phyloP scores from a whole-genome alignment of 2,113 vertebrate genomes.

The Narcine bancroftii region DNA sequence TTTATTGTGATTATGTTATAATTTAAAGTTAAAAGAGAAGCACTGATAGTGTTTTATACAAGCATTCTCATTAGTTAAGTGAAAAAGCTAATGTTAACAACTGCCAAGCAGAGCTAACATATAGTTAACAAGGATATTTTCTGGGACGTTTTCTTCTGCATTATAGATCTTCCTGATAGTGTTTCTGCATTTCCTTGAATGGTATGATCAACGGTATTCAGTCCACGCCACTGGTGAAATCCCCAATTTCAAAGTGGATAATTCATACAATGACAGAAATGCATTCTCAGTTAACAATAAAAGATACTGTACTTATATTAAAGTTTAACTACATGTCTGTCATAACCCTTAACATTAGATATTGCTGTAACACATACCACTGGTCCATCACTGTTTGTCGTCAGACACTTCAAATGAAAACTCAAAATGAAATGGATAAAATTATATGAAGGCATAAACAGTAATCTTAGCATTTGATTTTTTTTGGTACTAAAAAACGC shows the following conservation, averaged over 20 bases:
- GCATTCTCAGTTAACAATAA: constrained; percentile 31
- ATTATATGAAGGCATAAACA: constrained; percentile 22
- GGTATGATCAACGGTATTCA: constrained; percentile 10
- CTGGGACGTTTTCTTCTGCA: not conserved
- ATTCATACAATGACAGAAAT: not conserved
- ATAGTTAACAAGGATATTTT: constrained; percentile 50
- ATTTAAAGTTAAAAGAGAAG: constrained; percentile 56
- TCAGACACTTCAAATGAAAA: constrained; percentile 28
- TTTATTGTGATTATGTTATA: constrained; percentile 54
- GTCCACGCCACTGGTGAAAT: constrained; percentile 15
- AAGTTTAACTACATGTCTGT: constrained; percentile 10
- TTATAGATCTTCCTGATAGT: constrained; percentile 29
- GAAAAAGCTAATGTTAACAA: constrained; percentile 49
- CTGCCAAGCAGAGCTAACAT: constrained; percentile 52
- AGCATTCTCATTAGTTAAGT: constrained; percentile 47
- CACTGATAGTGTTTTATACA: constrained; percentile 56
- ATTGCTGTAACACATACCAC: constrained; percentile 34
- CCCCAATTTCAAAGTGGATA: not conserved
- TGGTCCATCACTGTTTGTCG: constrained; percentile 25
- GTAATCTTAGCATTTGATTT: constrained; percentile 33
- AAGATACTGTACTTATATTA: constrained; percentile 33
- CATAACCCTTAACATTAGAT: constrained; percentile 29
- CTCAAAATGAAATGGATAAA: constrained; percentile 23
- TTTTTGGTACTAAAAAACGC: constrained; percentile 5
- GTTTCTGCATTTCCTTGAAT: constrained; percentile 16